Evolutionary conservation across 2,113 vertebrate species (phyloP).

Genomic region (Lipophrys pholis): DNA sequence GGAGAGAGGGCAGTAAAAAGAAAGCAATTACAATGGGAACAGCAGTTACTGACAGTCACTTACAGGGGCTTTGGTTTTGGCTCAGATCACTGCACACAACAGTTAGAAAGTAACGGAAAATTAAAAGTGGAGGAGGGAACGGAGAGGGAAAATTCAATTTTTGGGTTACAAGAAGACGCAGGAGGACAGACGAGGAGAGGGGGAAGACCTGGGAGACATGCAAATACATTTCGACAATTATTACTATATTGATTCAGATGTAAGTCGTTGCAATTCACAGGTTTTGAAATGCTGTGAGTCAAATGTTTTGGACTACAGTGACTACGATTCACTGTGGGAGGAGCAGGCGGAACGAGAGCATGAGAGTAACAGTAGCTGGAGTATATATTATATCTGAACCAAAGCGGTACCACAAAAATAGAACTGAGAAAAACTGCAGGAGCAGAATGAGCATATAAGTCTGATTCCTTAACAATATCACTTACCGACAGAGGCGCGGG

Average conservation of each 20-base stretch:
- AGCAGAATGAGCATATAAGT: conserved; percentile 11
- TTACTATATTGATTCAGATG: too few species aligned
- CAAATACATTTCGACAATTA: too few species aligned
- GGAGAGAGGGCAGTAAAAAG: conserved; percentile 48
- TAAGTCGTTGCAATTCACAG: too few species aligned
- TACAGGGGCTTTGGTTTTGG: conserved; percentile 53
- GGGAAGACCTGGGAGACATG: neutral
- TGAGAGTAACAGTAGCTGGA: too few species aligned
- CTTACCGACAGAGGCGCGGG: conserved; percentile 84
- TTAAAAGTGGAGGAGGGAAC: conserved; percentile 1
- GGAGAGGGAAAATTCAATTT: conserved; percentile 24
- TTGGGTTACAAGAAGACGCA: conserved; percentile 14
- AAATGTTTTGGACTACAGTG: too few species aligned
- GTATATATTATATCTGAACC: too few species aligned
- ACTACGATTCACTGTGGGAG: too few species aligned
- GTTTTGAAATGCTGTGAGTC: too few species aligned
- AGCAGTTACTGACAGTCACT: conserved; percentile 62
- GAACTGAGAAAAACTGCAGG: neutral
- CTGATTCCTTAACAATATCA: neutral
- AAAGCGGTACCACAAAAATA: too few species aligned
- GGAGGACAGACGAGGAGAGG: conserved; percentile 2
- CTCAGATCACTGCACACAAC: conserved; percentile 41
- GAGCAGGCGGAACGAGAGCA: too few species aligned
- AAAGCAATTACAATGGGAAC: conserved; percentile 63
- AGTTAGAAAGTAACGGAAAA: conserved; percentile 40